Conservation (phyloP, 2,888 invertebrate genomes). For the Plagodis dolabraria region DNA sequence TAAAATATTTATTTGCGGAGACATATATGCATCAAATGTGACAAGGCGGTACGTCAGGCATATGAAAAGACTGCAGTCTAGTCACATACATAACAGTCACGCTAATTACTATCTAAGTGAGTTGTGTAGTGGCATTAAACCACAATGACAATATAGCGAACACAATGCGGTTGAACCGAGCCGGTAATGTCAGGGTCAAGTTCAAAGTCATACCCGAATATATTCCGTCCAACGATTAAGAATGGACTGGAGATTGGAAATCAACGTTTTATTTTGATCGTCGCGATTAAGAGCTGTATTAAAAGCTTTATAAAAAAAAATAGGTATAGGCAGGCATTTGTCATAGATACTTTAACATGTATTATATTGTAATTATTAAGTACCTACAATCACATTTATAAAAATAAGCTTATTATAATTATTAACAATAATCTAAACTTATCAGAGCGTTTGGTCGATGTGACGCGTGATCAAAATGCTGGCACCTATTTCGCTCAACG, state of each 20-base stretch:
- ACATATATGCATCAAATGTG: too few species aligned
- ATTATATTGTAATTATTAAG: too few species aligned
- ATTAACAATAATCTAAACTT: too few species aligned
- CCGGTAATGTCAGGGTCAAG: constrained; percentile 37
- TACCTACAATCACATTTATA: too few species aligned
- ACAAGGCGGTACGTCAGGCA: not conserved
- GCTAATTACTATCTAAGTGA: constrained; percentile 24
- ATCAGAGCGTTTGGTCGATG: too few species aligned
- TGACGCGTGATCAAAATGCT: too few species aligned
- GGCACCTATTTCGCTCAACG: too few species aligned
- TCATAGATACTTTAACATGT: too few species aligned
- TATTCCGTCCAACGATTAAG: constrained; percentile 2
- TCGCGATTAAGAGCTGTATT: constrained; percentile 1
- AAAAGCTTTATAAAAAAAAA: too few species aligned
- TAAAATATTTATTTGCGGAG: too few species aligned
- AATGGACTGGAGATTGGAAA: constrained; percentile 8
- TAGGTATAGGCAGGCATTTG: too few species aligned
- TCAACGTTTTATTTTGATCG: constrained; percentile 1
- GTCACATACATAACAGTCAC: constrained; percentile 21
- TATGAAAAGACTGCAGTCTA: constrained; percentile 7
- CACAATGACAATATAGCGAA: constrained; percentile 35
- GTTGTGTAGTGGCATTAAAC: constrained; percentile 23
- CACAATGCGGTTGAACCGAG: constrained; percentile 26
- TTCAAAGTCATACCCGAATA: constrained; percentile 30
- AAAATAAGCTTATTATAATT: too few species aligned